phyloP scores from a whole-genome alignment of 2,888 invertebrate genomes.

The Drosophila paranaensis region DNA sequence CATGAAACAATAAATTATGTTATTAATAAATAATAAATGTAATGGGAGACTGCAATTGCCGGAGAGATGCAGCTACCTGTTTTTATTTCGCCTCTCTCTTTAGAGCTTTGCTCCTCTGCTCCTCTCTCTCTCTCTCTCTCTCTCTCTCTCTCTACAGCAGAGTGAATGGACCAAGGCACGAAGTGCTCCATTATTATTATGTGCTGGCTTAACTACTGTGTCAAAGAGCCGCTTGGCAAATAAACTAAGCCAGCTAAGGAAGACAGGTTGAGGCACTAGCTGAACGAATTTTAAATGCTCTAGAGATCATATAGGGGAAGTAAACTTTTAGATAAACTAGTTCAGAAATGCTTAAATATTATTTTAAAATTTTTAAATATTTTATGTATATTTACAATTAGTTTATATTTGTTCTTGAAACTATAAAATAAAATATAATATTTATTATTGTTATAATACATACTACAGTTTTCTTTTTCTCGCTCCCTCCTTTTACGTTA shows the following conservation, averaged over 20 bases:
- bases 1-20: conserved; percentile 84
- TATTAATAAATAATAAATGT: conserved; percentile 84
- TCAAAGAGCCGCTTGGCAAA: conserved; percentile 77
- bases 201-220: conserved; percentile 74
- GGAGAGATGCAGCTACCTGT: conserved; percentile 71
- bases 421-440: background rate
- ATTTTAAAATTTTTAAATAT: background rate
- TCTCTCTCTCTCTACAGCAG: background rate
- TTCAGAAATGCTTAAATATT: background rate
- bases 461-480: background rate
- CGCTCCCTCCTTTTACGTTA: background rate
- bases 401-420: background rate
- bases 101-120: background rate
- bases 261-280: background rate
- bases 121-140: too few species aligned
- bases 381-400: background rate
- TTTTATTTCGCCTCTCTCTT: conserved; percentile 41
- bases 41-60: conserved; percentile 79
- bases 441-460: background rate
- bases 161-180: conserved; percentile 32
- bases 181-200: conserved; percentile 73
- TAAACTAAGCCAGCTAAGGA: conserved; percentile 56
- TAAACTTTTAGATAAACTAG: background rate
- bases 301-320: conserved; percentile 3
- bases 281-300: conserved; percentile 40